phyloP scores from a whole-genome alignment of 2,888 invertebrate genomes.

The Pseudeuparius sepicola region DNA sequence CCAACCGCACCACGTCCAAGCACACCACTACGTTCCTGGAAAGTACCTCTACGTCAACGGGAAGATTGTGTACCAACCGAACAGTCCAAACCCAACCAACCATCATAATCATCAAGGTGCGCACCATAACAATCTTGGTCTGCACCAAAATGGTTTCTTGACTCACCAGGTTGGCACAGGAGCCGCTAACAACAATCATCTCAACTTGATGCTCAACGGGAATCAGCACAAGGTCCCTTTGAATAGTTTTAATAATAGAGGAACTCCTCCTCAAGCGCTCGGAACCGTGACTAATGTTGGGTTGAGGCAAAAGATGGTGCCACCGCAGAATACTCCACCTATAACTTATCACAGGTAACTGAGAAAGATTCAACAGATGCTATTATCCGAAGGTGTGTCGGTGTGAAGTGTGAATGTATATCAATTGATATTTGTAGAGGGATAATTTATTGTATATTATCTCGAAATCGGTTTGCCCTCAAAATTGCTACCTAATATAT shows the following conservation, averaged over 20 bases:
- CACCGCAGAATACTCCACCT: constrained; percentile 21
- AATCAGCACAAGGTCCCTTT: constrained; percentile 21
- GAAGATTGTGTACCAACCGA: constrained; percentile 26
- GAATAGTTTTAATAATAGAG: constrained; percentile 9
- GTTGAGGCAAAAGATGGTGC: constrained; percentile 12
- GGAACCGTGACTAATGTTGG: constrained; percentile 9
- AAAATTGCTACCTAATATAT: too few species aligned
- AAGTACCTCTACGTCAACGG: constrained; percentile 29
- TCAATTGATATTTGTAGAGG: too few species aligned
- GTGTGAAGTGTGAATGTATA: too few species aligned
- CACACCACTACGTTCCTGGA: constrained; percentile 25
- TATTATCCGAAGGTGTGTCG: too few species aligned
- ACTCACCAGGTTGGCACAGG: too few species aligned
- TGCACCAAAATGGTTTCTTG: too few species aligned
- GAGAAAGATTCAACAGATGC: constrained; percentile 5
- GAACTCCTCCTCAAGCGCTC: neutral
- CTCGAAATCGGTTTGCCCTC: too few species aligned
- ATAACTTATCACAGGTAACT: constrained; percentile 15
- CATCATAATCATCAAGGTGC: constrained; percentile 5
- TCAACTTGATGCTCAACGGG: constrained; percentile 11
- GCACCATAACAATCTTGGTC: constrained; percentile 9
- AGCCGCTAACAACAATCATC: too few species aligned
- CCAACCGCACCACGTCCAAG: constrained; percentile 20
- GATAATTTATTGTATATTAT: too few species aligned
- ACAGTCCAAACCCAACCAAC: constrained; percentile 9